These are phyloP conservation scores for Micoletzkya japonica DNA, from an alignment of 2,888 invertebrate genomes.

Conservation along the genomic window DNA sequence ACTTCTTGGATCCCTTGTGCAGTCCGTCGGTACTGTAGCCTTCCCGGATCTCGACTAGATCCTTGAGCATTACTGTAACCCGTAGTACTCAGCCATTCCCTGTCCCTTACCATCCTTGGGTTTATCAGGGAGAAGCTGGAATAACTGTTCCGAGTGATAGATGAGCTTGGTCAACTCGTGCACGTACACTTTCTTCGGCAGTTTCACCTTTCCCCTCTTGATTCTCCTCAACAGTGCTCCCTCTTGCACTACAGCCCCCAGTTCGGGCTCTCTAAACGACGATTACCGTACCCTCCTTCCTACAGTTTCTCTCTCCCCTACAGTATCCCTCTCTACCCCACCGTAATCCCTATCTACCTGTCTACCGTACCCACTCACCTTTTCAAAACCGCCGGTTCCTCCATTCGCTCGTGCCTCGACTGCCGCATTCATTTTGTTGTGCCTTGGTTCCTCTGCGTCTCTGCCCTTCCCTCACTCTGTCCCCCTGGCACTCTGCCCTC, in stretches of 20 bases:
- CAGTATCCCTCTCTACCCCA: neutral
- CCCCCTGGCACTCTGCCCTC: conserved; percentile 6
- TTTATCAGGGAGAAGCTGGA: conserved; percentile 3
- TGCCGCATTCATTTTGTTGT: conserved; percentile 30
- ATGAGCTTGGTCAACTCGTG: conserved; percentile 13
- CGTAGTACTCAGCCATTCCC: neutral
- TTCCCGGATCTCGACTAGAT: conserved; percentile 59
- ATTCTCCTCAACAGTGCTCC: conserved; percentile 22
- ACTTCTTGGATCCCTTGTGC: conserved; percentile 52
- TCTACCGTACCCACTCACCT: neutral
- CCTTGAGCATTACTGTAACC: conserved; percentile 56
- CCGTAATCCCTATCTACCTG: neutral
- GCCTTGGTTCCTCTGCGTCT: neutral
- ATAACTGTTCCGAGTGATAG: neutral
- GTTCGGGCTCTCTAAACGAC: conserved; percentile 1
- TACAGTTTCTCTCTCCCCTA: neutral
- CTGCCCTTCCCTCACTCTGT: conserved; percentile 28
- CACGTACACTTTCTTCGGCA: conserved; percentile 20
- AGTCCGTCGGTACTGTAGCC: conserved; percentile 63
- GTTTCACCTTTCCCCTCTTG: conserved; percentile 22
- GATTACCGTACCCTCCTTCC: neutral
- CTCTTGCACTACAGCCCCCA: conserved; percentile 14
- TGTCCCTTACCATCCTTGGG: conserved; percentile 9
- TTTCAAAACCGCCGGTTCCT: conserved; percentile 5
- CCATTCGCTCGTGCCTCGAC: conserved; percentile 21